These are phyloP conservation scores for Petrocephalus zakoni DNA, from an alignment of 2,113 vertebrate genomes.

Conservation along the genomic window DNA sequence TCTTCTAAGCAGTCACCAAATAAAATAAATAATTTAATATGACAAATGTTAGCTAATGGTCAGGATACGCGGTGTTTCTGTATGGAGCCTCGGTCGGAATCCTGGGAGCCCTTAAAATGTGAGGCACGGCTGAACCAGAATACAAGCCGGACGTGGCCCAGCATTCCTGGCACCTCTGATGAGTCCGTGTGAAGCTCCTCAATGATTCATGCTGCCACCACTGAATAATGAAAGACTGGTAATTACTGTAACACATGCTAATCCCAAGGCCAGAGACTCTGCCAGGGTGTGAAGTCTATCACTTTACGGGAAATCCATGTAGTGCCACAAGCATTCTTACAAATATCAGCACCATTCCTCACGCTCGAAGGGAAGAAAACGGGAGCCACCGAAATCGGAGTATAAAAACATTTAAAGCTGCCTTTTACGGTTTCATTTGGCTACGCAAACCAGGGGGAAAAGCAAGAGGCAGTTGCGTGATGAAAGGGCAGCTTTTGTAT, in stretches of 20 bases:
- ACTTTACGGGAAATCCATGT: conserved; percentile 26
- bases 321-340: neutral
- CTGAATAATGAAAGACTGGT: conserved; percentile 58
- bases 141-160: neutral
- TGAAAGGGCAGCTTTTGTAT: conserved; percentile 13
- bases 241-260: conserved; percentile 56
- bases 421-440: conserved; percentile 1
- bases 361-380: neutral
- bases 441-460: conserved; percentile 20
- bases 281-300: conserved; percentile 38
- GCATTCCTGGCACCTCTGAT: conserved; percentile 38
- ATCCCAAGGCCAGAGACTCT: conserved; percentile 37
- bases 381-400: neutral
- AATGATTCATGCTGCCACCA: conserved; percentile 55
- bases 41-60: neutral
- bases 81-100: neutral
- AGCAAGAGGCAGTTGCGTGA: conserved; percentile 41
- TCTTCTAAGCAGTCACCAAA: neutral
- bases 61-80: neutral
- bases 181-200: conserved; percentile 46
- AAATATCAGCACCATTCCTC: neutral
- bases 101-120: neutral
- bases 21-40: neutral
- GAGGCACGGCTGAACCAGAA: neutral
- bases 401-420: neutral